A percentile compares a stretch with the other conserved stretches of the same genome.
Conservation (phyloP, 2,797 vertebrate genomes). For the Delichon dasypus region DNA sequence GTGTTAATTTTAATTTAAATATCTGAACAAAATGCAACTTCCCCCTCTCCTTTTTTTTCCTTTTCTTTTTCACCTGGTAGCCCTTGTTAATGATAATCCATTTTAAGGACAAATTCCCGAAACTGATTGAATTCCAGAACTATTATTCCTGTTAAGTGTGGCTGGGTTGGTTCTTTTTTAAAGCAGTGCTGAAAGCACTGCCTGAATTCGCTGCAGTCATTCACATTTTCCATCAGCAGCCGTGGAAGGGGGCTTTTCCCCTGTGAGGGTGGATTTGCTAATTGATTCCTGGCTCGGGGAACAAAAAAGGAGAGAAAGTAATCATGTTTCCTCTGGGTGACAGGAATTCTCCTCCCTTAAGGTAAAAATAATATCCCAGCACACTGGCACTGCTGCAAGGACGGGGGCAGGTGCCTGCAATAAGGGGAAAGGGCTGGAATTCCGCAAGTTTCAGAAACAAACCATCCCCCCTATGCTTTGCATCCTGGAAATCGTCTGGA, state of each 20-base stretch:
- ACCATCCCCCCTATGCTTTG: background rate
- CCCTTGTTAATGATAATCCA: background rate
- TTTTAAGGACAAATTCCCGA: background rate
- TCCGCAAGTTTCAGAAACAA: background rate
- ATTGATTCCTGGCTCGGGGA: background rate
- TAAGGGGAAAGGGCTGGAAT: background rate
- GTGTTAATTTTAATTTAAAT: background rate
- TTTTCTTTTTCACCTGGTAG: background rate
- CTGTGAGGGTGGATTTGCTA: background rate
- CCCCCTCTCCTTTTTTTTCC: accelerated
- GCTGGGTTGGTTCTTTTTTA: background rate
- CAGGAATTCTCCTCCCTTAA: background rate
- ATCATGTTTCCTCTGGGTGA: background rate
- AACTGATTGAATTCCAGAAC: background rate
- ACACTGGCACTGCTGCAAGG: background rate
- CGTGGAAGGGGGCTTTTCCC: background rate
- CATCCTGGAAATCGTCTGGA: background rate
- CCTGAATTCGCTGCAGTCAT: background rate
- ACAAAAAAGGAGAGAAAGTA: slow-evolving; percentile 27
- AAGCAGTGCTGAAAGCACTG: background rate
- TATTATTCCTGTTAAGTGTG: background rate
- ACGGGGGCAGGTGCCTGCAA: background rate
- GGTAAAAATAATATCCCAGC: background rate
- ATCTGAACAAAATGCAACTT: background rate
- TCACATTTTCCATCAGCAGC: background rate